Evolutionary conservation across 2,113 vertebrate species (phyloP).

Genomic region (Hypocryptadius cinnamomeus): DNA sequence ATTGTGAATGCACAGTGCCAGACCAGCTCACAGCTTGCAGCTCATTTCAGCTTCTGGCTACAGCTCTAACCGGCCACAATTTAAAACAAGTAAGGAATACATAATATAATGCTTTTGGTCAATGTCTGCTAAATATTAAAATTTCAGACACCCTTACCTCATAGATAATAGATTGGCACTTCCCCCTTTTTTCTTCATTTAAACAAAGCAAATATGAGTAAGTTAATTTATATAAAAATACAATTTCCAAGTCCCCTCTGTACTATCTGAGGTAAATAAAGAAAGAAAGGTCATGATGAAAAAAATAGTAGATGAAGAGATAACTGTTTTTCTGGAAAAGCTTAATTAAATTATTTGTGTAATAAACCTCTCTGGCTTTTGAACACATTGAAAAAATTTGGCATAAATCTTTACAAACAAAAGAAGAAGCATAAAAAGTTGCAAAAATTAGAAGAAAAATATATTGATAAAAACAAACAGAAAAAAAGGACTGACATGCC

Average conservation of each 20-base stretch:
- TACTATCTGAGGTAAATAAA: background rate
- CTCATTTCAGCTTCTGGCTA: background rate
- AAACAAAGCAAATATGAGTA: background rate
- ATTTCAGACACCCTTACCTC: background rate
- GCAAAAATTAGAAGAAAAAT: background rate
- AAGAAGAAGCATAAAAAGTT: background rate
- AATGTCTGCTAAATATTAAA: background rate
- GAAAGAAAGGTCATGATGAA: background rate
- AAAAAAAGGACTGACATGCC: background rate
- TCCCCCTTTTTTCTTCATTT: background rate
- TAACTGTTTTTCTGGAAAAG: background rate
- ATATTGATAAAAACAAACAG: background rate
- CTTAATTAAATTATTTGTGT: background rate
- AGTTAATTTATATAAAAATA: background rate
- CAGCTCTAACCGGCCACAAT: background rate
- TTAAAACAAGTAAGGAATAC: background rate
- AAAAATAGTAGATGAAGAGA: background rate
- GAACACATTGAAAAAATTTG: background rate
- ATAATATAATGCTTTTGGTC: background rate
- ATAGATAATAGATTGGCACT: background rate
- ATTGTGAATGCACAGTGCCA: background rate
- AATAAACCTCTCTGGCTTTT: background rate
- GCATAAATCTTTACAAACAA: background rate
- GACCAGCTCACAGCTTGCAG: background rate
- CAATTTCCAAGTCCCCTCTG: background rate